Base-by-base conservation (phyloP, 1,140 invertebrate species). In the Ctenoplectra terminalis region DNA sequence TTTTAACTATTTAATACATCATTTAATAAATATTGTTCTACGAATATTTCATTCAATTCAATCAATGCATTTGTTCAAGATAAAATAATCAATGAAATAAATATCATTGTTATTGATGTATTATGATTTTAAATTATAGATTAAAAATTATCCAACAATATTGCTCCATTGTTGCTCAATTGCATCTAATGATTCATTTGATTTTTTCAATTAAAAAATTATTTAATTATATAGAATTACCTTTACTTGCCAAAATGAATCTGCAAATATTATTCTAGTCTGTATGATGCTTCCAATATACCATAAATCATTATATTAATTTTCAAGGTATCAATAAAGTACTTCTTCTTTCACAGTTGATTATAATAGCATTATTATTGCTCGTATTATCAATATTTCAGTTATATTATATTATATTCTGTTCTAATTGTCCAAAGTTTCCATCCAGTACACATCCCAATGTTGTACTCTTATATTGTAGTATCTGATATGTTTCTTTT, bases 391-490 rank as follows among this genome's bases (percentile, higher is more conserved):
- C 31, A 58, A 78, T 37, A 60, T 70, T 82, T 87, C 52, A 40
- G 67, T 83, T 61, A 7, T 82, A 70, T 79, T 60, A 64, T 52
- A 77, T 56, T 31, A 61, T 58, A 87, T 75, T 83, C 67, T 72
- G 54, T 81, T 83, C 48, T 69, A 52, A 75, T 85, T 79, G 48
- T 73, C 48, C 40, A 54, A 84, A 66, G 69, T 84, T 86, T 90
- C 84, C 83, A 88, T 91, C 90, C 89, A 91, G 89, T 91, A 91
- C 89, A 91, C 90, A 90, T 90, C 81, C 90, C 89, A 88, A 88
- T 76, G 52, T 82, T 83, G 77, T 87, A 84, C 82, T 87, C 76
- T 84, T 82, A 84, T 72, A 87, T 75, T 61, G 79, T 89, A 87
- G 63, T 81, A 61, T 70, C 61, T 67, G 58, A 71, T 67, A 81